phyloP scores from a whole-genome alignment of 37 sponge, comb jelly and placozoan genomes.

The Ephydatia muelleri region DNA sequence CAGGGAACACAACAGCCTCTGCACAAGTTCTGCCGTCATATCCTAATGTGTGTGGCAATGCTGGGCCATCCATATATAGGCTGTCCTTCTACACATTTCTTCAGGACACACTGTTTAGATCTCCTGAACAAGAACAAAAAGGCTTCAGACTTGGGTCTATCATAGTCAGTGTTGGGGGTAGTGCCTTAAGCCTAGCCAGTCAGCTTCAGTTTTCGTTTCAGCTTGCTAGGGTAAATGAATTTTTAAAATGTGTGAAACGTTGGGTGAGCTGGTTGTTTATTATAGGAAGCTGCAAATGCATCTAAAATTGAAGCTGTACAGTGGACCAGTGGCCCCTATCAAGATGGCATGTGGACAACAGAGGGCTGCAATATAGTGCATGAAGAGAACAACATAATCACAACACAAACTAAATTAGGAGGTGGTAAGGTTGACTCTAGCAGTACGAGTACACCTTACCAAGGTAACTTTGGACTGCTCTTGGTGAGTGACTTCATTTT shows the following conservation, averaged over 20 bases:
- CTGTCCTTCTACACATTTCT: neutral
- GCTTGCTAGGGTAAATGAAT: neutral
- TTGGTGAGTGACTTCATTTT: slow-evolving; percentile 15
- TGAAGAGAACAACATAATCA: neutral
- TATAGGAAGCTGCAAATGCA: neutral
- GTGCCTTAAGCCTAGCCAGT: neutral
- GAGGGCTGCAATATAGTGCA: neutral
- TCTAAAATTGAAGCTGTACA: neutral
- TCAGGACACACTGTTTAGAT: neutral
- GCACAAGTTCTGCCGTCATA: neutral
- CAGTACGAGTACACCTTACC: neutral
- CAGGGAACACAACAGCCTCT: neutral
- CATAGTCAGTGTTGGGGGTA: neutral
- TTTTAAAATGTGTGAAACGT: neutral
- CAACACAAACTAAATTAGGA: neutral
- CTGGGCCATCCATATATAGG: neutral
- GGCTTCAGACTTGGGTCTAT: neutral
- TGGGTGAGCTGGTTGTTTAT: neutral
- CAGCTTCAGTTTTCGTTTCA: neutral
- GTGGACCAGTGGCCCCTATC: neutral
- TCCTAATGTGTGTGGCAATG: neutral
- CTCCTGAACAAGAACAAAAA: neutral
- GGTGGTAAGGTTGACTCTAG: neutral
- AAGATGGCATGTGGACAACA: neutral
- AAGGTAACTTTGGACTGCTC: slow-evolving; percentile 36